Evolutionary conservation across 2,113 vertebrate species (phyloP), one percentile per base, ranked within the genome.

Genomic region (Melanerpes aurifrons): DNA sequence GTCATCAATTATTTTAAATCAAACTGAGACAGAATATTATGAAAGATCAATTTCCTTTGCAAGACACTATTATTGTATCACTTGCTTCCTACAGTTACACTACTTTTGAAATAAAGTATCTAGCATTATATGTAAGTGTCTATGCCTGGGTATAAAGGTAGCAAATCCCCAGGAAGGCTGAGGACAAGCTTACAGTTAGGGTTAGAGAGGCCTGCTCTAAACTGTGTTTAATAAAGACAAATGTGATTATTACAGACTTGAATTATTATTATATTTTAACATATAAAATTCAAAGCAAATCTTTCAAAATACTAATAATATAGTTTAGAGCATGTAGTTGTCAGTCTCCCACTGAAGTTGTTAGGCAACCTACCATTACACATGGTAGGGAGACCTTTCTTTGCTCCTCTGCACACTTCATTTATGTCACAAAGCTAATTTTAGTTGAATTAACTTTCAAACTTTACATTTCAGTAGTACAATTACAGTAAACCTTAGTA

Each of bases 1-100:
- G 76, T 70, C 56, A 83, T 71, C 19, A 70, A 62, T 74, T 77
- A 80, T 29, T 67, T 83, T 35, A 26, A 81, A 67, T 70, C 26
- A 90, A 50, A 86, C 29, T 80, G 57, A 77, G 72, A 90, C 6
- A 77, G 40, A 86, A 82, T 66, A 56, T 59, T 80, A 83, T 17
- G 12, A 77, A 92, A 93, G 26, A 95, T 83, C 26, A 37, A 50
- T 71, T 92, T 82, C 47, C 57, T 77, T 86, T 91, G 12, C 35
- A 86, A 87, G 17, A 40, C 26, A 40, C 8, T 22, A 15, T 10
- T 48, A 32, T 28, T 43, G 21, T 53, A 28, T 50, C 63, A 11
- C 45, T 83, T 83, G n/a, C 20, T 83, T 56, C 79, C 71, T 66
- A 43, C 29, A 76, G 56, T 21, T 26, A 64, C 28, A 24, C 17